Percentiles rank a stretch among this genome's conserved stretches.
Conservation (phyloP, 2,888 invertebrate species). For the Tricholauxania praeusta region DNA sequence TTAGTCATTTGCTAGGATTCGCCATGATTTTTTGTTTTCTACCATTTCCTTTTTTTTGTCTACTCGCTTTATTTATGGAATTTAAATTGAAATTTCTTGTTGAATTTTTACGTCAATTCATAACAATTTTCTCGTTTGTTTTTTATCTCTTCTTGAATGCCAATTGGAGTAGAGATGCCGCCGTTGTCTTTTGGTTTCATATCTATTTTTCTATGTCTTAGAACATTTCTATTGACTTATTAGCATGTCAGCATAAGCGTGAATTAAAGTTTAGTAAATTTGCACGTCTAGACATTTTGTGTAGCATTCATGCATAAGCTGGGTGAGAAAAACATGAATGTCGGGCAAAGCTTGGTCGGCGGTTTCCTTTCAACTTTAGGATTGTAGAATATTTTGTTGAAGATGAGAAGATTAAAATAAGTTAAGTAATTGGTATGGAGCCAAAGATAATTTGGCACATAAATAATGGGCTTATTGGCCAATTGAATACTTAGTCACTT, state of each 20-base stretch:
- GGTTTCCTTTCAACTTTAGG: too few relatives aligned
- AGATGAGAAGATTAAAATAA: too few relatives aligned
- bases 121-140: slow-evolving; percentile 10
- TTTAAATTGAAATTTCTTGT: slow-evolving; percentile 38
- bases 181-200: not conserved
- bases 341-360: not conserved
- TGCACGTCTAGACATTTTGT: slow-evolving; percentile 15
- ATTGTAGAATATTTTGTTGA: too few relatives aligned
- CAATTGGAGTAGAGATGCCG: not conserved
- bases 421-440: too few relatives aligned
- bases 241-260: slow-evolving; percentile 34
- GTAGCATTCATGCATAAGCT: not conserved
- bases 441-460: too few relatives aligned
- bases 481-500: too few relatives aligned
- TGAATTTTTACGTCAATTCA: slow-evolving; percentile 29
- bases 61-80: slow-evolving; percentile 28
- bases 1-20: slow-evolving; percentile 30
- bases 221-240: slow-evolving; percentile 24
- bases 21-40: slow-evolving; percentile 8
- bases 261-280: slow-evolving; percentile 18
- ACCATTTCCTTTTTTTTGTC: not conserved
- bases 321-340: slow-evolving; percentile 3
- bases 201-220: not conserved
- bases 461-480: too few relatives aligned
- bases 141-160: not conserved